Evolutionary conservation across 2,888 invertebrate genomes (phyloP).

Genomic region (Amphipoea oculea): DNA sequence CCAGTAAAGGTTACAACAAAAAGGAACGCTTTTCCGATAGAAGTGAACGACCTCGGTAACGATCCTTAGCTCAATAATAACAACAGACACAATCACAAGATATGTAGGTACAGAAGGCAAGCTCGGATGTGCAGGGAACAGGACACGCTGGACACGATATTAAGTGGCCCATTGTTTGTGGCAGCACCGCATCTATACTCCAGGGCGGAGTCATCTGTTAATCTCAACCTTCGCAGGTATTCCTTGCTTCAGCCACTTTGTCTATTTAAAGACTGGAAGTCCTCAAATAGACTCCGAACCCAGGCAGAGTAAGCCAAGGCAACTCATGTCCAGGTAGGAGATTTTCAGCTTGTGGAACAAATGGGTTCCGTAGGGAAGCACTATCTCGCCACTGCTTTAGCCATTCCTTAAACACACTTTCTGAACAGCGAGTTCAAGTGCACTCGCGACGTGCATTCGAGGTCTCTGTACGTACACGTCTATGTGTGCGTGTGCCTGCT

Average conservation of each 20-base stretch:
- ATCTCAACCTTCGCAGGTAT: background rate
- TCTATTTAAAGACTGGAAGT: too few species aligned
- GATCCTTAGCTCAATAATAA: constrained; percentile 13
- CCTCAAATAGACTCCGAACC: too few species aligned
- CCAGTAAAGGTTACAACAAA: background rate
- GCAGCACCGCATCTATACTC: background rate
- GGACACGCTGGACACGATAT: background rate
- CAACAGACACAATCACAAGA: constrained; percentile 2
- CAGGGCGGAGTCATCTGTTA: background rate
- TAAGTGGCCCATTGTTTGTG: background rate
- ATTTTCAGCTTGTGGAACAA: background rate
- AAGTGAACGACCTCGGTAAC: constrained; percentile 44
- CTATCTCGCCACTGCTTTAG: background rate
- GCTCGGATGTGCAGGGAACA: background rate
- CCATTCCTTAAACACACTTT: background rate
- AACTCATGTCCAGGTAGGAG: background rate
- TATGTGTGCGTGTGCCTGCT: too few species aligned
- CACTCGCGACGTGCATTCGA: background rate
- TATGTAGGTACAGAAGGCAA: constrained; percentile 8
- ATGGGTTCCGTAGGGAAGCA: background rate
- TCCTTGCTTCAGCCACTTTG: background rate
- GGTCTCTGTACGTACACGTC: background rate
- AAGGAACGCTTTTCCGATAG: constrained; percentile 43
- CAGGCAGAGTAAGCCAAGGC: background rate
- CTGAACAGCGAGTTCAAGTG: background rate